Evolutionary conservation across 2,797 vertebrate genomes (phyloP), one percentile per base, ranked within the genome.

Genomic region (Etheostoma nigrum): DNA sequence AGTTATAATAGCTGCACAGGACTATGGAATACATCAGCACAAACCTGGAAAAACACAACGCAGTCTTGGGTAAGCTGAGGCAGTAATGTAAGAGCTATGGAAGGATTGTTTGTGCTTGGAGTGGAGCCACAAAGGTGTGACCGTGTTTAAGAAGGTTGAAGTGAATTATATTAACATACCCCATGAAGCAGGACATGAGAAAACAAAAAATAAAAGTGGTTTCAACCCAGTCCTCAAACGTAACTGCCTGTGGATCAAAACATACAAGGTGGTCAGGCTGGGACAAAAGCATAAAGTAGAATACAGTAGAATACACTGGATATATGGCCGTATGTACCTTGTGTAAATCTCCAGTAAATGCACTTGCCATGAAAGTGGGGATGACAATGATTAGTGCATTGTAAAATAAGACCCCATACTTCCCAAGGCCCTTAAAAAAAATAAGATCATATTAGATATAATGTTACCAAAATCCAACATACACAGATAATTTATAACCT

Each of bases 361-460:
- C 89, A 73, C 96, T 97, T 47, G 94, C 89, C 85, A 97, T 54
- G 13, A 95, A 3, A 15, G 96, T 96, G 19, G 97, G 98, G 72
- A 97, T 78, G 67, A 98, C 91, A 88, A 97, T 96, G 85, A 98
- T 94, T 44, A 95, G 92, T 10, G 97, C 95, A 57, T 99, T 99
- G 92, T 99, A 98, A 93, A 97, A 99, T 76, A 99, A 93, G 58
- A 99, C 94, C 25, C 97, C 97, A 0, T 97, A 97, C 87, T 96
- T 98, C 59, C 97, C 97, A 33, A 99, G 85, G 67, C 95, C 96
- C 98, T 99, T 12, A 90, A 88, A 75, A 85, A 78, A 0, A 19
- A 70, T 6, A 76, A 10, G 21, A 55, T 65, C 60, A 55, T 4
- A 61, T 64, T 27, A 52, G 2, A 67, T 21, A 23, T 47, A 19